These are phyloP conservation scores for Pseudomugil tenellus DNA, from an alignment of 2,797 vertebrate genomes.

Conservation along the genomic window DNA sequence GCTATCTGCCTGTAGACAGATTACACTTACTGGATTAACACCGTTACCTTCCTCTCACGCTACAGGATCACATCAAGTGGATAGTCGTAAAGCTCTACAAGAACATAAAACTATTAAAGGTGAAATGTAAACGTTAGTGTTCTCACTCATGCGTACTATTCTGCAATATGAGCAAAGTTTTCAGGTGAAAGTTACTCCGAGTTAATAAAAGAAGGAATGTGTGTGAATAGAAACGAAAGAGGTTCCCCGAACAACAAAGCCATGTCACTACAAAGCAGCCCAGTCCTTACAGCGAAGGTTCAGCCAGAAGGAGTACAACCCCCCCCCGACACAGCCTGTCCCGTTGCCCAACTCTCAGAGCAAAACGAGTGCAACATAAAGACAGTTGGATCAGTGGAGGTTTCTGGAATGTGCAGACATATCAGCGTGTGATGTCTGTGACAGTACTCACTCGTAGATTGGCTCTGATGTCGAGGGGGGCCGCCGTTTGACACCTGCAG, in stretches of 20 bases:
- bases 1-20: slow-evolving; percentile 30
- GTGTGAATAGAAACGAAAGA: slow-evolving; percentile 43
- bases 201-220: slow-evolving; percentile 26
- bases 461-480: slow-evolving; percentile 93
- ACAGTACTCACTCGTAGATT: slow-evolving; percentile 92
- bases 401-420: too few relatives aligned
- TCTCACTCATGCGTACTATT: slow-evolving; percentile 25
- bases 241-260: slow-evolving; percentile 49
- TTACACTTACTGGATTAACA: slow-evolving; percentile 54
- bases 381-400: background rate
- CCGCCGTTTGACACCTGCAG: slow-evolving; percentile 97
- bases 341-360: slow-evolving; percentile 18
- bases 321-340: slow-evolving; percentile 33
- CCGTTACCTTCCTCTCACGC: slow-evolving; percentile 43
- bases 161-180: slow-evolving; percentile 25
- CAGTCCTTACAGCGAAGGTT: slow-evolving; percentile 19
- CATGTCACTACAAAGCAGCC: slow-evolving; percentile 56
- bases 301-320: slow-evolving; percentile 47
- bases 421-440: background rate
- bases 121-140: slow-evolving; percentile 19
- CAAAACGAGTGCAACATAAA: too few relatives aligned
- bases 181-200: slow-evolving; percentile 38
- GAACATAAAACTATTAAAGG: slow-evolving; percentile 23
- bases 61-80: slow-evolving; percentile 57
- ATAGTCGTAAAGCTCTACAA: slow-evolving; percentile 17